These are phyloP conservation scores for Pseudocheirus occidentalis DNA, from an alignment of 2,797 vertebrate genomes.

Conservation along the genomic window DNA sequence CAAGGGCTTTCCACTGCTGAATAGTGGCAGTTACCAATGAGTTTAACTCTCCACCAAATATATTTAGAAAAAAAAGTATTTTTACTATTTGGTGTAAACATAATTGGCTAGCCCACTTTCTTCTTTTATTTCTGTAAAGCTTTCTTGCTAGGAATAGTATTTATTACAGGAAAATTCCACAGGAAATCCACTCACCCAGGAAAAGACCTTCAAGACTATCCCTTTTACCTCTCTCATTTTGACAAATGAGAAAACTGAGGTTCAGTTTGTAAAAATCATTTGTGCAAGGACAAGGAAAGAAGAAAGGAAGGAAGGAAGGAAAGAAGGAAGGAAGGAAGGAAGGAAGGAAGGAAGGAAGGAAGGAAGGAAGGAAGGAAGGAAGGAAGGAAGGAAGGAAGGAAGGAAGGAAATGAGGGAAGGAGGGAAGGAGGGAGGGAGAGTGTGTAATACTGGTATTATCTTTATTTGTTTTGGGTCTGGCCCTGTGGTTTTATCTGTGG, in stretches of 20 bases:
- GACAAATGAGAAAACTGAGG: not conserved
- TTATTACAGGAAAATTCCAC: slow-evolving; percentile 21
- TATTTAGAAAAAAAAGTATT: slow-evolving; percentile 53
- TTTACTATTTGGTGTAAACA: slow-evolving; percentile 57
- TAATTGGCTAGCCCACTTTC: slow-evolving; percentile 50
- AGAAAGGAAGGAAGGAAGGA: not conserved
- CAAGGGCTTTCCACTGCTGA: slow-evolving; percentile 51
- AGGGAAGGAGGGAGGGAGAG: not conserved
- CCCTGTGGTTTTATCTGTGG: not conserved
- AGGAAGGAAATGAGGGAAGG: no score
- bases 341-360: no score
- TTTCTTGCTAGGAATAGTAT: slow-evolving; percentile 61
- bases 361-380: no score
- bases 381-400: no score
- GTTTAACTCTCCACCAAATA: slow-evolving; percentile 58
- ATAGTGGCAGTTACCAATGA: slow-evolving; percentile 61
- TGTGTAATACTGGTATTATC: not conserved
- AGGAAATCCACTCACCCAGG: not conserved
- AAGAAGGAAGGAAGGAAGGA: no score
- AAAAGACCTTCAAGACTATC: not conserved
- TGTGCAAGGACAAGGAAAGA: not conserved
- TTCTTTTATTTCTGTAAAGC: slow-evolving; percentile 62
- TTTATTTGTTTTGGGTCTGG: not conserved
- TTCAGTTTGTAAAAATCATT: not conserved
- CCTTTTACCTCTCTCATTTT: not conserved